phyloP scores from a whole-genome alignment of 2,888 invertebrate species.

The Emmelina monodactyla region DNA sequence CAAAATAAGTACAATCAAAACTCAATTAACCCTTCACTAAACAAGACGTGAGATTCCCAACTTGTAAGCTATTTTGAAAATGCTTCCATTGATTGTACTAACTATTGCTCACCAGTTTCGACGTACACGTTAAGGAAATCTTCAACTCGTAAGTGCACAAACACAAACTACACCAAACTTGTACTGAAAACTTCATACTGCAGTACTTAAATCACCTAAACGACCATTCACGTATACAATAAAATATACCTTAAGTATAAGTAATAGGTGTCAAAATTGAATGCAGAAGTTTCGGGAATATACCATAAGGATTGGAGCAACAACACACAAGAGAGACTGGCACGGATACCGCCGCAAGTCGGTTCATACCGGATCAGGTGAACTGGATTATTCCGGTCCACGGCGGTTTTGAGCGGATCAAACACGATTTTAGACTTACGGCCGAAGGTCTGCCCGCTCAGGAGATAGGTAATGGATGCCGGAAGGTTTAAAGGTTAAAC shows the following conservation, averaged over 20 bases:
- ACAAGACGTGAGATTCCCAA: too few species aligned
- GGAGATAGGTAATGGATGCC: not conserved
- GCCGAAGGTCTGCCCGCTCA: constrained; percentile 34
- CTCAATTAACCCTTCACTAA: too few species aligned
- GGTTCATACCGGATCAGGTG: constrained; percentile 55
- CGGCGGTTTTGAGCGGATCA: constrained; percentile 47
- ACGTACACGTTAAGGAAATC: constrained; percentile 1
- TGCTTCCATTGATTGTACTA: too few species aligned
- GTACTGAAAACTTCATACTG: too few species aligned
- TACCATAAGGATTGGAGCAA: constrained; percentile 2
- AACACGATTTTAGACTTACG: constrained; percentile 51
- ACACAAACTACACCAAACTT: constrained; percentile 1
- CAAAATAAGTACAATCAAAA: too few species aligned
- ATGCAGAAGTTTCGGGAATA: constrained; percentile 3
- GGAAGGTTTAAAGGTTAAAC: constrained; percentile 33
- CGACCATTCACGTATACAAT: too few species aligned
- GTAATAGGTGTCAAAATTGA: too few species aligned
- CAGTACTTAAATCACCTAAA: too few species aligned
- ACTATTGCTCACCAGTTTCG: too few species aligned
- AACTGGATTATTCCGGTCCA: constrained; percentile 56
- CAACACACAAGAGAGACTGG: constrained; percentile 18
- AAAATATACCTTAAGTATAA: too few species aligned
- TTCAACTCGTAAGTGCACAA: constrained; percentile 1
- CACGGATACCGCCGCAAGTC: constrained; percentile 34
- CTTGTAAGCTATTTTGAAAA: too few species aligned